These are phyloP conservation scores for Chloroceryle amazona DNA, from an alignment of 2,797 vertebrate genomes.

Conservation along the genomic window DNA sequence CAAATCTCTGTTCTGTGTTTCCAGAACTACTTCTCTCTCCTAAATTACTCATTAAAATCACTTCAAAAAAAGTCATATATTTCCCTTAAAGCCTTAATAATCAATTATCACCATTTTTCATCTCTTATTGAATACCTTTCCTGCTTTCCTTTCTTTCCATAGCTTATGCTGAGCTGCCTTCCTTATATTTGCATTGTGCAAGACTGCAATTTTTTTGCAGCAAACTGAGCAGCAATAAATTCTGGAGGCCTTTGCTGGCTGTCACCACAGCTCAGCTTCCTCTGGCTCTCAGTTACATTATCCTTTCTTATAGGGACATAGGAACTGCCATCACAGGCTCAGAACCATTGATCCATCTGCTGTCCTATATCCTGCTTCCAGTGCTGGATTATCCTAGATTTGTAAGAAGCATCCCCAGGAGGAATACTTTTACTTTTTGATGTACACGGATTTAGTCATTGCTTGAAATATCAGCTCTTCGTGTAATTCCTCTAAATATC, in stretches of 20 bases:
- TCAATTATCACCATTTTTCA: neutral
- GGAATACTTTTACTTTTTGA: neutral
- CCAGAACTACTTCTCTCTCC: neutral
- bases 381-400: neutral
- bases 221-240: neutral
- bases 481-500: neutral
- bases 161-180: neutral
- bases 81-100: slow-evolving; percentile 28
- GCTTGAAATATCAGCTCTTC: neutral
- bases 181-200: neutral
- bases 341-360: neutral
- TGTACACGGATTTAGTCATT: neutral
- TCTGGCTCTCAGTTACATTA: neutral
- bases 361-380: neutral
- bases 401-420: neutral
- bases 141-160: neutral
- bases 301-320: neutral
- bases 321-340: neutral
- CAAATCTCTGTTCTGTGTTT: neutral
- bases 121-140: neutral
- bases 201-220: neutral
- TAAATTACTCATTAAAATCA: slow-evolving; percentile 2
- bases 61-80: neutral
- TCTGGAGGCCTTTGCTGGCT: neutral
- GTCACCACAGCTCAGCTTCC: neutral